Evolutionary conservation across 2,113 vertebrate species (phyloP).

Genomic region (Leucoraja erinaceus): DNA sequence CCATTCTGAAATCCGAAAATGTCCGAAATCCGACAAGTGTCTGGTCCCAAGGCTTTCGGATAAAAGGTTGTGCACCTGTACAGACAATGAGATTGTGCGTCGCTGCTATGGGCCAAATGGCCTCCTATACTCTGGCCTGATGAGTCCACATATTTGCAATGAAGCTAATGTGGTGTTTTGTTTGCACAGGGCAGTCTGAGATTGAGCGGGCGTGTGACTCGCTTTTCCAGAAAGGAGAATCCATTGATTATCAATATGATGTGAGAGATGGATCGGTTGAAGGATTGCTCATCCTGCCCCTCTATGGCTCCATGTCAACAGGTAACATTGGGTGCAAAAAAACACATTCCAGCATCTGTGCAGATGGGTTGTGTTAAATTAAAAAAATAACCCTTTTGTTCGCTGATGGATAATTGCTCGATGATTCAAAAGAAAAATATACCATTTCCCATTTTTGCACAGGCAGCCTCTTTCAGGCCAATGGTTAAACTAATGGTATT

Average conservation of each 20-base stretch:
- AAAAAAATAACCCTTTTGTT: background rate
- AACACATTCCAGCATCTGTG: background rate
- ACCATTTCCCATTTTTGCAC: background rate
- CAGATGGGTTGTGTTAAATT: too few relatives aligned
- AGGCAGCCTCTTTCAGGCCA: too few relatives aligned
- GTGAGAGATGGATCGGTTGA: slow-evolving; percentile 76
- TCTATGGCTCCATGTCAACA: slow-evolving; percentile 94
- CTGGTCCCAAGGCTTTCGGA: too few relatives aligned
- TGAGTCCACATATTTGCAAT: background rate
- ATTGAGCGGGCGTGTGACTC: slow-evolving; percentile 86
- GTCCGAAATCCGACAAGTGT: too few relatives aligned
- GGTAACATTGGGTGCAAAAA: slow-evolving; percentile 55
- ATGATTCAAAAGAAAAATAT: too few relatives aligned
- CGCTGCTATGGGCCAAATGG: background rate
- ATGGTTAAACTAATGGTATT: background rate
- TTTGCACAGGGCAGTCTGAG: slow-evolving; percentile 76
- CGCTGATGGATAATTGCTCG: background rate
- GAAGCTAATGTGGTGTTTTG: background rate
- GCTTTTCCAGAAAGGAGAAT: slow-evolving; percentile 80
- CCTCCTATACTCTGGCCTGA: background rate
- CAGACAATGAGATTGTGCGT: background rate
- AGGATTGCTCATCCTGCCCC: slow-evolving; percentile 81
- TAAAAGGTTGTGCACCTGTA: too few relatives aligned
- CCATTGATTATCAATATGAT: slow-evolving; percentile 82
- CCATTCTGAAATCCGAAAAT: too few relatives aligned